Base-by-base conservation (phyloP, 2,888 invertebrate species). In the Ophioninae sp. region DNA sequence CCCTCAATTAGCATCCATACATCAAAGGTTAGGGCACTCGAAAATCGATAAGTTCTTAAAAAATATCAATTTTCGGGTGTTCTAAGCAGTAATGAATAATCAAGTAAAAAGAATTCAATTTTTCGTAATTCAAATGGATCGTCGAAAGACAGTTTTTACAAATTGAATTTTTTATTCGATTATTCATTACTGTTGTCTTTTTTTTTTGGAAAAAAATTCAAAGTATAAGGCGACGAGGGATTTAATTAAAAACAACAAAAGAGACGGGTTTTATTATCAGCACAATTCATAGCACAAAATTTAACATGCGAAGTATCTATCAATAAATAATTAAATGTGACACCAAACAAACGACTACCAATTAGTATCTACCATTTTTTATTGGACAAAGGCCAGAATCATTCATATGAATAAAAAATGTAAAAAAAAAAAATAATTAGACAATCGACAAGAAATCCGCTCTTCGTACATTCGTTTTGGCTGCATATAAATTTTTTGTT, bases 221-320 rank as follows among this genome's bases (percentile, higher is more conserved):
- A 22, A 22, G 1, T 59, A 22, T 20, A n/a, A n/a, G 30, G 20
- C 30, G 22, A 64, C 9, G 64, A 30, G 22, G 22, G 2, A 65
- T 65, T 39, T 41, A 63, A 44, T 44, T 23, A n/a, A 73, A 44
- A 61, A 73, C 6, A 41, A 73, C 30, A 61, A 17, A 8, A 23
- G 20, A 37, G 22, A 61, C 30, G 73, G 30, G 6, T 8, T 63
- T 61, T 41, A 61, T 30, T 44, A 61, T 73, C 22, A 9, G 22
- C 72, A 72, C 9, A 39, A 59, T 23, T n/a, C n/a, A 20, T 20
- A n/a, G 61, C 22, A 20, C 56, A 58, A 20, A 23, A 72, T 17
- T 30, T 41, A 72, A 72, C 22, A 41, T 61, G 20, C 39, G 8
- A 10, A 59, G 41, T 59, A 17, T 8, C 61, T 39, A 10, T 17